These are phyloP conservation scores for Porphyrio hochstetteri DNA, from an alignment of 2,113 vertebrate genomes.

Conservation along the genomic window DNA sequence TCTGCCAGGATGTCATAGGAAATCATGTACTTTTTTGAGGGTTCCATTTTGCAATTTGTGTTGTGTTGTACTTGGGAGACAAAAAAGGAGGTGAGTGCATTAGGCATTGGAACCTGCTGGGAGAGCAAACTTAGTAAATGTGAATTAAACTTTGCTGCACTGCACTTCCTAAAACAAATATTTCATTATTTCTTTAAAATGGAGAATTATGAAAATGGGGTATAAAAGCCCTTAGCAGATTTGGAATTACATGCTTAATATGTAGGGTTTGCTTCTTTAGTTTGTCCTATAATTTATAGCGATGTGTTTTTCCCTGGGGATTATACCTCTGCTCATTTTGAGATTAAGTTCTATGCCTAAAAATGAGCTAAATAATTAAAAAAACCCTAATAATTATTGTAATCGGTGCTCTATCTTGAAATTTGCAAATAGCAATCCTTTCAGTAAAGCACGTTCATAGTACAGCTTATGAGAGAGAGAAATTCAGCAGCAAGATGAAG, in stretches of 20 bases:
- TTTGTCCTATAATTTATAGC: neutral
- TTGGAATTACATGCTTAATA: neutral
- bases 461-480: neutral
- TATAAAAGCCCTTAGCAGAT: neutral
- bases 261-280: neutral
- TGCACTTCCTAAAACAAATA: neutral
- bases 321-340: neutral
- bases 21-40: neutral
- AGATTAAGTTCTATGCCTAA: neutral
- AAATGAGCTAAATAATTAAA: neutral
- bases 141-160: neutral
- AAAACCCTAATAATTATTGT: neutral
- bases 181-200: neutral
- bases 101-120: neutral
- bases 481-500: neutral
- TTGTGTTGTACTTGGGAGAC: fast-evolving
- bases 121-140: neutral
- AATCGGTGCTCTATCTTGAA: neutral
- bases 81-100: neutral
- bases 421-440: neutral
- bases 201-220: neutral
- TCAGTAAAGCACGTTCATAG: neutral
- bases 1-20: neutral
- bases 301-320: neutral
- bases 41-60: neutral